These are phyloP conservation scores for Rhopalosiphum nymphaeae DNA, from an alignment of 2,888 invertebrate species.

Conservation along the genomic window DNA sequence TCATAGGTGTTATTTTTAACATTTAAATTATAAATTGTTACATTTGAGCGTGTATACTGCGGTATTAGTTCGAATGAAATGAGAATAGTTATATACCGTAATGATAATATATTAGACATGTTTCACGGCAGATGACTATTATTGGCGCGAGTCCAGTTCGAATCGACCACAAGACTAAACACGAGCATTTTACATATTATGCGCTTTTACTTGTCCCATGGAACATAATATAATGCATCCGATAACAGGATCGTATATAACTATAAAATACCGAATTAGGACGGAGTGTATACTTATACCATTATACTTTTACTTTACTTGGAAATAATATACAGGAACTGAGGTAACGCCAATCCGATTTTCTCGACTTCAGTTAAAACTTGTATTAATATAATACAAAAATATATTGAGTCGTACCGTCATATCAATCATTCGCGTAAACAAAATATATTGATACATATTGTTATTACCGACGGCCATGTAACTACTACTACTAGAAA, in stretches of 20 bases:
- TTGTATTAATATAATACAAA: background rate
- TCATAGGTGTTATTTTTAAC: background rate
- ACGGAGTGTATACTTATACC: background rate
- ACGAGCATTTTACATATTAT: background rate
- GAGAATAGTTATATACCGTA: background rate
- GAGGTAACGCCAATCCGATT: background rate
- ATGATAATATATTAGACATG: background rate
- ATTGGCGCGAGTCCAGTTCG: background rate
- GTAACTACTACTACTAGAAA: background rate
- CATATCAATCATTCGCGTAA: background rate
- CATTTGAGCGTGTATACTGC: background rate
- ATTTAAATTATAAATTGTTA: background rate
- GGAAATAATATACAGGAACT: background rate
- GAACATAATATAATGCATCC: background rate
- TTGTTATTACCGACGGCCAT: background rate
- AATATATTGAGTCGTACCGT: background rate
- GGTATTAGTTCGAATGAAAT: background rate
- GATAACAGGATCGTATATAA: background rate
- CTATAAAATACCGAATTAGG: background rate
- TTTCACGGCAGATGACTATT: conserved; percentile 5
- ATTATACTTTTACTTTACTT: background rate
- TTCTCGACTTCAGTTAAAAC: background rate
- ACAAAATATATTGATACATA: background rate
- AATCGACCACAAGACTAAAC: background rate
- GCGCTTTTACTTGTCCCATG: background rate